Base-by-base conservation (phyloP, 2,113 vertebrate genomes). In the Pseudorasbora parva region DNA sequence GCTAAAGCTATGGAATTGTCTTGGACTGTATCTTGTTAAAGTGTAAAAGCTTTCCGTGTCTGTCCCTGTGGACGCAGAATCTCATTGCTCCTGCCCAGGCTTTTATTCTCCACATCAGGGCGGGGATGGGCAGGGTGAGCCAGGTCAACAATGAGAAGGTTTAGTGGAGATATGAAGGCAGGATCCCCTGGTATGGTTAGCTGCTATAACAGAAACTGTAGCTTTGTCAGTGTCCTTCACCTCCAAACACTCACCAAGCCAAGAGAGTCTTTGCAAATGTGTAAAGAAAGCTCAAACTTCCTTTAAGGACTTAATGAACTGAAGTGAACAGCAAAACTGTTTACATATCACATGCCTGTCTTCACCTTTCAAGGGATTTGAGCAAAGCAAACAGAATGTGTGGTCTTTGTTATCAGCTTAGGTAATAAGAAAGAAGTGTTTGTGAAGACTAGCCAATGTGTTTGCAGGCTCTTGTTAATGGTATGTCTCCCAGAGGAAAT, bases 361-460 rank as follows among this genome's bases (percentile, higher is more conserved):
- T 84, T 76, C 82, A 6, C 84, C n/a, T 81, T 91, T 57, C 82
- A 82, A 87, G 88, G 82, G 86, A 88, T 66, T 56, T 71, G 54
- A 77, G n/a, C 45, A 69, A 56, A 54, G 64, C 74, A 83, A 74
- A 83, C 71, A 33, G 25, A n/a, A 7, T 3, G 23, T 10, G 21
- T 71, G 41, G 75, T 77, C 51, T 82, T 72, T 87, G 85, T 88
- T 90, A 88, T 88, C 7, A 15, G 62, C 75, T 30, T 66, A 71
- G 8, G 9, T 78, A 71, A 88, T 75, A 86, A 59, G 69, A 51
- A n/a, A 27, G 45, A 83, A 57, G 41, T 69, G 81, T 85, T 83
- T 82, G 87, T 37, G 57, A 60, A 75, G 78, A 78, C 64, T 68
- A 69, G 62, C 54, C 43, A 71, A 56, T 23, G 51, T 80, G 83